Percentiles rank a stretch among this genome's conserved stretches.
These are phyloP conservation scores for Phalacrocorax aristotelis DNA, from an alignment of 2,113 vertebrate genomes.

Conservation along the genomic window DNA sequence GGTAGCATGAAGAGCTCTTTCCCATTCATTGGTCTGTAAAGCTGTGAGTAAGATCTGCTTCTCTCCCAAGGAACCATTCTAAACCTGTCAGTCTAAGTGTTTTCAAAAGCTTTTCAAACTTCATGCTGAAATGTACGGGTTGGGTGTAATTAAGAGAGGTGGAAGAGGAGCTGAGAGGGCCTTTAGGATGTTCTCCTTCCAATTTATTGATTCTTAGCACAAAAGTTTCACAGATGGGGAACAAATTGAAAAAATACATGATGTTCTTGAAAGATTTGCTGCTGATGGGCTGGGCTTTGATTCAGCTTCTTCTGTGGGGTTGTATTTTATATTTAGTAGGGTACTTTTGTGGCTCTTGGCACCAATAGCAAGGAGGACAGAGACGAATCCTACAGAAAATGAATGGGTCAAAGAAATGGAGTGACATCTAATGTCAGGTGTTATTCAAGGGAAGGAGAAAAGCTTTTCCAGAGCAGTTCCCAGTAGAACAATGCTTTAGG, in stretches of 20 bases:
- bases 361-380: neutral
- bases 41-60: neutral
- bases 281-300: conserved; percentile 15
- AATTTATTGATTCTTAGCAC: conserved; percentile 31
- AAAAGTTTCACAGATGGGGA: conserved; percentile 25
- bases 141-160: conserved; percentile 23
- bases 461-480: neutral
- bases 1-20: neutral
- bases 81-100: neutral
- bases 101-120: conserved; percentile 18
- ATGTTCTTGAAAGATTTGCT: neutral
- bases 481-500: neutral
- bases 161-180: neutral
- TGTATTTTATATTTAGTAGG: neutral
- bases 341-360: neutral
- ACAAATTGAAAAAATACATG: conserved; percentile 25
- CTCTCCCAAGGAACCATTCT: neutral
- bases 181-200: conserved; percentile 28
- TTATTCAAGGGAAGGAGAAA: neutral
- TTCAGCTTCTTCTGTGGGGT: neutral
- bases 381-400: neutral
- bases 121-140: neutral
- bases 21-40: neutral
- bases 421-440: neutral
- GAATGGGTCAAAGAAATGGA: neutral